Conservation (phyloP, 2,888 invertebrate genomes). For the Nomada flava region DNA sequence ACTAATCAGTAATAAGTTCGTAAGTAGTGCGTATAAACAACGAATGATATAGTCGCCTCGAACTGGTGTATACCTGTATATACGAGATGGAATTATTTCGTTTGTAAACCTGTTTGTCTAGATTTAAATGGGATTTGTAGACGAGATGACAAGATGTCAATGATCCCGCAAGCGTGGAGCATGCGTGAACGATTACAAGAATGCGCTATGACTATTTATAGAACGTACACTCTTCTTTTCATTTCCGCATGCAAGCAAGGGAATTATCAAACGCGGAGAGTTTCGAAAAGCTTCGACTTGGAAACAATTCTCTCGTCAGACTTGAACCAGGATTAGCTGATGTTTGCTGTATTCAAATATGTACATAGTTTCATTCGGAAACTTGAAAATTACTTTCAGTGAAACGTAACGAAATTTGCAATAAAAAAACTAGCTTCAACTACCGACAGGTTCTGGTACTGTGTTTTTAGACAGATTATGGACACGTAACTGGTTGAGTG, state of each 20-base stretch:
- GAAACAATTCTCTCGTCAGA: too few relatives aligned
- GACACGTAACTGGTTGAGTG: too few relatives aligned
- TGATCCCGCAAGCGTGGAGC: slow-evolving; percentile 29
- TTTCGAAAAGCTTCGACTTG: not conserved
- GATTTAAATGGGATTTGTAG: not conserved
- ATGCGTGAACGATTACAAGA: slow-evolving; percentile 39
- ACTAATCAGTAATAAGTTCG: slow-evolving; percentile 1
- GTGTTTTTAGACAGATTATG: too few relatives aligned
- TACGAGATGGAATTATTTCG: not conserved
- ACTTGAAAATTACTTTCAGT: too few relatives aligned
- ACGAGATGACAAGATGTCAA: slow-evolving; percentile 35
- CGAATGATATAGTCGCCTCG: too few relatives aligned
- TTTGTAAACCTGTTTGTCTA: not conserved
- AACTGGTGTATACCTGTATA: not conserved
- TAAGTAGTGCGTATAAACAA: not conserved
- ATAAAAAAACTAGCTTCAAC: too few relatives aligned
- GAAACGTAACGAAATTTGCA: too few relatives aligned
- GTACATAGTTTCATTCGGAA: too few relatives aligned
- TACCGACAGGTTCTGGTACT: too few relatives aligned
- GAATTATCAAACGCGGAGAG: not conserved
- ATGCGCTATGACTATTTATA: slow-evolving; percentile 57
- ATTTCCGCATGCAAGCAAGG: slow-evolving; percentile 6
- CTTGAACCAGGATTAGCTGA: too few relatives aligned
- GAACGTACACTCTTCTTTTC: slow-evolving; percentile 32
- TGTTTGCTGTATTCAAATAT: too few relatives aligned